phyloP scores from a whole-genome alignment of 2,113 vertebrate genomes.

The Naja naja region DNA sequence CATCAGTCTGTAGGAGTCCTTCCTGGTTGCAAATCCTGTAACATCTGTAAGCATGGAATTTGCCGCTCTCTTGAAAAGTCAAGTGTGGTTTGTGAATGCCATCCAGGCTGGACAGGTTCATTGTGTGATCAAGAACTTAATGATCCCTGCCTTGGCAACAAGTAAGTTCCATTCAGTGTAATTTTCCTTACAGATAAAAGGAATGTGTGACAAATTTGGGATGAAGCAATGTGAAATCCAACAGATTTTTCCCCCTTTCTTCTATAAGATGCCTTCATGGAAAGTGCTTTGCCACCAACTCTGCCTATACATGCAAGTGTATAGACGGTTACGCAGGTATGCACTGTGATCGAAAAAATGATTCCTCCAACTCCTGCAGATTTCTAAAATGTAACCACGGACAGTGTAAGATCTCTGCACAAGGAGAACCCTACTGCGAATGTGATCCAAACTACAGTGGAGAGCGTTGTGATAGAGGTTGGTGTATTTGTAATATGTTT shows the following conservation, averaged over 20 bases:
- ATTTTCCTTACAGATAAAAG: not conserved
- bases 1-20: slow-evolving; percentile 80
- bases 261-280: slow-evolving; percentile 84
- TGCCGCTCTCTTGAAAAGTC: slow-evolving; percentile 86
- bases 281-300: slow-evolving; percentile 72
- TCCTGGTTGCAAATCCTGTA: slow-evolving; percentile 91
- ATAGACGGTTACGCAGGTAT: slow-evolving; percentile 81
- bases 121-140: slow-evolving; percentile 84
- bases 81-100: slow-evolving; percentile 90
- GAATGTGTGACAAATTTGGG: not conserved
- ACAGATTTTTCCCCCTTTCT: not conserved
- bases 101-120: slow-evolving; percentile 79
- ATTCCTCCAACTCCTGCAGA: slow-evolving; percentile 79
- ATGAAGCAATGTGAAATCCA: not conserved
- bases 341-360: slow-evolving; percentile 83
- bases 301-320: slow-evolving; percentile 85
- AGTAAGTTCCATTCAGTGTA: slow-evolving; percentile 65
- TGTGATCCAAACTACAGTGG: slow-evolving; percentile 83
- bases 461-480: slow-evolving; percentile 85
- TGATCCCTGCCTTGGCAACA: slow-evolving; percentile 82
- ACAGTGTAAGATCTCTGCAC: slow-evolving; percentile 82
- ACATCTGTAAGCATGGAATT: slow-evolving; percentile 87
- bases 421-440: slow-evolving; percentile 80
- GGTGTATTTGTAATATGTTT: not conserved
- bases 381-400: slow-evolving; percentile 83